phyloP scores from a whole-genome alignment of 2,797 vertebrate species.

The Malacoctenus gilli region DNA sequence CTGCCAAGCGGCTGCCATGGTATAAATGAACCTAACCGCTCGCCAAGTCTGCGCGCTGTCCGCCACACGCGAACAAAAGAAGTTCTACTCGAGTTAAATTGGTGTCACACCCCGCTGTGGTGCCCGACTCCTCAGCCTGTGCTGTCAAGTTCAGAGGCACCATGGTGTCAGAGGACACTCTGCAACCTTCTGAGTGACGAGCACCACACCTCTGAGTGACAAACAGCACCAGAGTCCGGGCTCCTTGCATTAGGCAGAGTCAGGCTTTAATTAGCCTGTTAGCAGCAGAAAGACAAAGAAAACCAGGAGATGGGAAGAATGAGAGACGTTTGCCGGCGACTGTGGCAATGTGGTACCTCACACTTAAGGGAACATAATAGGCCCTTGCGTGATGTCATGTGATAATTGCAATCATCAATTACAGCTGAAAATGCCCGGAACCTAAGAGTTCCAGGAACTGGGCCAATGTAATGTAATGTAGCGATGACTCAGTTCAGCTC shows the following conservation, averaged over 20 bases:
- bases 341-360: constrained; percentile 19
- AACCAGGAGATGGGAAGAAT: constrained; percentile 39
- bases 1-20: constrained; percentile 70
- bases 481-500: no score
- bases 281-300: constrained; percentile 54
- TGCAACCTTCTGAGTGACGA: constrained; percentile 75
- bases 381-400: not conserved
- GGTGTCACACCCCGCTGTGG: constrained; percentile 18
- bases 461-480: no score
- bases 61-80: constrained; percentile 63
- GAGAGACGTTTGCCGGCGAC: not conserved
- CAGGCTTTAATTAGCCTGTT: constrained; percentile 85
- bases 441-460: not conserved
- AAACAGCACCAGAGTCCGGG: constrained; percentile 71
- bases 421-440: not conserved
- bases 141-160: constrained; percentile 15
- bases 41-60: constrained; percentile 50
- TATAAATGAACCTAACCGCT: constrained; percentile 77
- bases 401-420: not conserved
- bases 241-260: constrained; percentile 76
- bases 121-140: constrained; percentile 22
- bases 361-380: not conserved
- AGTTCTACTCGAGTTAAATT: constrained; percentile 55
- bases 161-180: constrained; percentile 71
- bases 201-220: constrained; percentile 53